Conservation (phyloP, 2,888 invertebrate genomes). For the Caenorhabditis uteleia region DNA sequence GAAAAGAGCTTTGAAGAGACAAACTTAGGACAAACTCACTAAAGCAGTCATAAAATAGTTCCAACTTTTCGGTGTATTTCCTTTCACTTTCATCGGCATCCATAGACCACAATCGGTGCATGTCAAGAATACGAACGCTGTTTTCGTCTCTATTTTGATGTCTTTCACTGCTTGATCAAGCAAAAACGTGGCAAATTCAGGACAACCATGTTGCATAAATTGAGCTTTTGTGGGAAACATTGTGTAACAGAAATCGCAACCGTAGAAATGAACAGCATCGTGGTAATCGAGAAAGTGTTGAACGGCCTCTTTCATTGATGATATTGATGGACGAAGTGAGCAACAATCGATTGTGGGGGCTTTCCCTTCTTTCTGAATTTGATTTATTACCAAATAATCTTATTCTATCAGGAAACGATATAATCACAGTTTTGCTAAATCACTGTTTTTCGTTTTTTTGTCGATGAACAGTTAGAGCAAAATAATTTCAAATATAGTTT, state of each 20-base stretch:
- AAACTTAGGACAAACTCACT: conserved; percentile 1
- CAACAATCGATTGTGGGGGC: conserved; percentile 17
- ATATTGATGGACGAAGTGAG: not conserved
- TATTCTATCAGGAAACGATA: no score
- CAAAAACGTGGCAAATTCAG: conserved; percentile 5
- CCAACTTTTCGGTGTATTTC: conserved; percentile 12
- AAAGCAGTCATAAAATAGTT: conserved; percentile 9
- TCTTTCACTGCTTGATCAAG: not conserved
- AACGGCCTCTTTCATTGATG: not conserved
- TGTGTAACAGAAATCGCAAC: conserved; percentile 16
- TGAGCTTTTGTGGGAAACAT: conserved; percentile 3
- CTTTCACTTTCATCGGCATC: conserved; percentile 17
- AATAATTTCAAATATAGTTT: no score
- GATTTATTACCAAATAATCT: not conserved
- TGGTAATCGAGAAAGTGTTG: conserved; percentile 14
- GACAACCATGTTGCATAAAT: conserved; percentile 13
- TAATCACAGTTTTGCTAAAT: no score
- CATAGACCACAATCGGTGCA: conserved; percentile 41
- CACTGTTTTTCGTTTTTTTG: no score
- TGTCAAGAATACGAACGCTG: conserved; percentile 25
- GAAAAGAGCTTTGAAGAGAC: not conserved
- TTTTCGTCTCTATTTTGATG: conserved; percentile 2
- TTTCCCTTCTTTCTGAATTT: not conserved
- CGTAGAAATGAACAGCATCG: conserved; percentile 21
- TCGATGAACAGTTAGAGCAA: no score